Conservation (phyloP, 2,797 vertebrate genomes). For the Yasuhikotakia modesta region DNA sequence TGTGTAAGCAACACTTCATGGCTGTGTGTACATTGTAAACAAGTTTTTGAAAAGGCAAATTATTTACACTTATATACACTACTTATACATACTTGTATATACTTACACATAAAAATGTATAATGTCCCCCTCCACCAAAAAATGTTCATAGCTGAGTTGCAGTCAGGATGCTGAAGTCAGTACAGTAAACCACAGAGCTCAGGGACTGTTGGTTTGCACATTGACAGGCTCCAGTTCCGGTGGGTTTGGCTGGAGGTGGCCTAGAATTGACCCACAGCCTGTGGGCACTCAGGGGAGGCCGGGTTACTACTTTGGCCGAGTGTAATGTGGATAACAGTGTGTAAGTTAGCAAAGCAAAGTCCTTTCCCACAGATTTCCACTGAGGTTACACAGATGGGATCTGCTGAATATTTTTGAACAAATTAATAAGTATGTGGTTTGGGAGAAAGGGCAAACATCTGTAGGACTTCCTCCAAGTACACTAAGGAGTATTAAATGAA, state of each 20-base stretch:
- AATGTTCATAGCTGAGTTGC: conserved; percentile 29
- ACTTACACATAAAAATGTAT: too few species aligned
- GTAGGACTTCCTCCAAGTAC: conserved; percentile 37
- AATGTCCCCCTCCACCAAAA: neutral
- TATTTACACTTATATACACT: neutral
- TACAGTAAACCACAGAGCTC: conserved; percentile 66
- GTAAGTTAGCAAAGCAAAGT: conserved; percentile 54
- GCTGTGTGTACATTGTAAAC: too few species aligned
- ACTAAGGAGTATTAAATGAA: conserved; percentile 59
- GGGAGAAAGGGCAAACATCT: conserved; percentile 54
- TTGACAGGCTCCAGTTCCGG: conserved; percentile 73
- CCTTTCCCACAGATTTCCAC: conserved; percentile 59
- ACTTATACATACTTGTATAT: neutral
- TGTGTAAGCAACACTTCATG: too few species aligned
- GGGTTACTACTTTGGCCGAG: conserved; percentile 53
- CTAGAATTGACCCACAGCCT: conserved; percentile 72
- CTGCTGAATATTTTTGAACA: conserved; percentile 58
- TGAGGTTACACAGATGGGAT: conserved; percentile 58
- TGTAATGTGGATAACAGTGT: conserved; percentile 37
- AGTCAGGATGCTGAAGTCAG: conserved; percentile 68
- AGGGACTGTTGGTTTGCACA: conserved; percentile 68
- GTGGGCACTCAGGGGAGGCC: conserved; percentile 57
- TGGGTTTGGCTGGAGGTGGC: conserved; percentile 66
- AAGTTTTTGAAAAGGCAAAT: neutral
- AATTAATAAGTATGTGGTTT: conserved; percentile 61